Base-by-base conservation (phyloP, 92 coral and sea anemone species). In the Bergia puertoricense region DNA sequence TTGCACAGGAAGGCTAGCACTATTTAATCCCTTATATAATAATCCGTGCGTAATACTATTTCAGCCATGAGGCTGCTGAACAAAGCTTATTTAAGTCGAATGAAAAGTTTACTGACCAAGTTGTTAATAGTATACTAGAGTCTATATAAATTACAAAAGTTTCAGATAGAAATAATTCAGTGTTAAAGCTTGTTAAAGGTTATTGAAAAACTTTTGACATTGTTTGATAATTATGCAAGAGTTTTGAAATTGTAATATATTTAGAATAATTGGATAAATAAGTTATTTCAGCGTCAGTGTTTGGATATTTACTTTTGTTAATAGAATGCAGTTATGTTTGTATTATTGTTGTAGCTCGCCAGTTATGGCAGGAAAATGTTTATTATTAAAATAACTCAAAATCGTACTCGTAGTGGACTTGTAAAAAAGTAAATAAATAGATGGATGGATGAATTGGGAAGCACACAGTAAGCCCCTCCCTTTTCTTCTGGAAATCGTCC, bases 171-270 rank as follows among this genome's bases (percentile, higher is more conserved):
- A 42, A 76, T 76, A 62, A 18, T 20, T 62, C 69, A 18, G 69
- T 20, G 69, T 62, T 62, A 62, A 62, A 22, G 69, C 69, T 62
- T 62, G 20, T 57, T 18, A 57, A 9, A 57, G 66, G 20, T 57
- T 57, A 57, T 5, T 30, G 78, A 74, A 14, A 45, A 76, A 42
- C 48, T 42, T 11, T 40, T 15, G 46, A 79, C 66, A 50, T 79
- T 79, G 83, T n/a, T 79, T n/a, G 30, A 51, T 22, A 51, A 16
- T 23, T 18, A 11, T 54, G 10, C 16, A 54, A 45, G 62, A 79
- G 45, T 56, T 20, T 79, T 79, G 41, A 56, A 51, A 79, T 50
- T 79, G 68, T 79, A 79, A 79, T 56, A 79, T 79, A 79, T 79
- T 23, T 18, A 79, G 51, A 76, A 76, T 76, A 39, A 40, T n/a